Base-by-base conservation (phyloP, 2,888 invertebrate genomes). In the Erebia palarica region DNA sequence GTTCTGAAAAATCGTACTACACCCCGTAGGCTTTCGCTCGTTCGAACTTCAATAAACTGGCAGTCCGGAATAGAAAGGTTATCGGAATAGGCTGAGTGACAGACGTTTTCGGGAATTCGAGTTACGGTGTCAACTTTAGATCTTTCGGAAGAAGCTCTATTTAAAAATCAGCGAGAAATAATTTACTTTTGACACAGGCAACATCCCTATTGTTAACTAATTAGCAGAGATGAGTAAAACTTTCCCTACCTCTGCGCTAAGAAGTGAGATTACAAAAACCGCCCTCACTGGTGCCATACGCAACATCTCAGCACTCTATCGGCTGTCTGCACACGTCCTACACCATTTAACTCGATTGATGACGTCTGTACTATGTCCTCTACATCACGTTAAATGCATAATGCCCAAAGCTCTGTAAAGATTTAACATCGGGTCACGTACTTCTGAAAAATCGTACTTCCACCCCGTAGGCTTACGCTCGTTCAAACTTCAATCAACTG, bases 311-410 rank as follows among this genome's bases (percentile, higher is more conserved):
- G 21, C 75, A 73, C 74, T 76, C 73, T 75, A 81, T 82, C 81
- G 79, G 78, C 77, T 79, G 80, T 80, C 81, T 78, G 76, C 80
- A 78, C 85, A 86, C 84, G 85, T 84, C 78, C 82, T 77, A 74
- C 70, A 79, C 78, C 80, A 81, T 86, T 86, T 87, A 84, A 80
- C 81, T 81, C 82, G 82, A 86, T 86, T 86, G 87, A 86, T 86
- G 86, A 85, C 84, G 85, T 86, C 86, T 86, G n/a, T n/a, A n/a
- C 80, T 82, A 80, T 80, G 81, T 83, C 83, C 82, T 80, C 79
- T 81, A 82, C 82, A 80, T 77, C 82, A 81, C 81, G 81, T 81
- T 82, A 79, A 77, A 76, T 66, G 78, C 81, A 84, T 81, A 74
- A 76, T 71, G 53, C 59, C 60, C 55, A 63, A 65, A 71, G 67